Conservation (phyloP, 2,888 invertebrate species). For the Xanthorhoe spadicearia region DNA sequence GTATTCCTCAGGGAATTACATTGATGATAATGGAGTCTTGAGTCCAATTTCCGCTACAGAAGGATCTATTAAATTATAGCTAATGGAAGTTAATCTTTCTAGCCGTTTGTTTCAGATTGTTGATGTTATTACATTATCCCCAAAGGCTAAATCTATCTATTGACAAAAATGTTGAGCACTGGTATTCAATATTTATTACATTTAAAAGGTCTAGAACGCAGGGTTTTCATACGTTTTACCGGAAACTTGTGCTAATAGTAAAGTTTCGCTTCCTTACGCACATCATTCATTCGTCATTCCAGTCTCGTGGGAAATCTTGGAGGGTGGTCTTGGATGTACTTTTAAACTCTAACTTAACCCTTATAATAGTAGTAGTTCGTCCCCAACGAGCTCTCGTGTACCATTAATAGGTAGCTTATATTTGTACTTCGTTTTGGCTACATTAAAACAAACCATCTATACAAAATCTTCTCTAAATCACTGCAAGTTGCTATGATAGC, state of each 20-base stretch:
- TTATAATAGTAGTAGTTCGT: neutral
- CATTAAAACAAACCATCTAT: too few relatives aligned
- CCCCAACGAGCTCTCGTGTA: too few relatives aligned
- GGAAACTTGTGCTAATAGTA: neutral
- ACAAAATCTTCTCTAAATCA: too few relatives aligned
- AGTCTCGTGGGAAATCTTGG: slow-evolving; percentile 16
- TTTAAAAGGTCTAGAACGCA: neutral
- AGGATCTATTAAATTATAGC: slow-evolving; percentile 61
- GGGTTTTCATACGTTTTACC: neutral
- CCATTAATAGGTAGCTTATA: too few relatives aligned
- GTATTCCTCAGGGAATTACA: slow-evolving; percentile 53
- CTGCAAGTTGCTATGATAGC: too few relatives aligned
- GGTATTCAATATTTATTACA: neutral
- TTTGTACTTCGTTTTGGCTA: too few relatives aligned
- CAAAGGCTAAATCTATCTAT: neutral
- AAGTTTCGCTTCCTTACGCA: slow-evolving; percentile 1
- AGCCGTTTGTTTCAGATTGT: slow-evolving; percentile 41
- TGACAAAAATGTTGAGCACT: slow-evolving; percentile 1
- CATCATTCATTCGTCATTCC: slow-evolving; percentile 19
- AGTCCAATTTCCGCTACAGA: slow-evolving; percentile 70
- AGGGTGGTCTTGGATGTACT: slow-evolving; percentile 11
- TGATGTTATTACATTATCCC: slow-evolving; percentile 10
- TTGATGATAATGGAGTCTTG: slow-evolving; percentile 69
- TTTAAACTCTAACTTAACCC: neutral
- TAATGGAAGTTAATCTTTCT: slow-evolving; percentile 55